Evolutionary conservation across 2,888 invertebrate species (phyloP).

Genomic region (Dicycla oo): DNA sequence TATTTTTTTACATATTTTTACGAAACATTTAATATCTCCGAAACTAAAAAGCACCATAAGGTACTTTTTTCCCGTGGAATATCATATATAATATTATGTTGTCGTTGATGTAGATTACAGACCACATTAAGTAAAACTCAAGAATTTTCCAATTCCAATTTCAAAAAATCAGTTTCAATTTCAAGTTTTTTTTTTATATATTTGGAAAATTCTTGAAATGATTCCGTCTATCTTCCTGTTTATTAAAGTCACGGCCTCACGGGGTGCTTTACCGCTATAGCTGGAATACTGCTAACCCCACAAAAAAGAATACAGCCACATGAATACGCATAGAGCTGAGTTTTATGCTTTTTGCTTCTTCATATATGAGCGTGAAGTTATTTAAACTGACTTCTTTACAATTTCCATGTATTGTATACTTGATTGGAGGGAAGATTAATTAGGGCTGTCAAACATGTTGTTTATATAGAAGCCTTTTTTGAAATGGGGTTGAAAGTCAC

Average conservation of each 20-base stretch:
- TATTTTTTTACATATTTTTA: too few relatives aligned
- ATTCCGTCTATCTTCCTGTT: background rate
- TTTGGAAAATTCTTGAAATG: background rate
- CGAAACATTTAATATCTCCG: too few relatives aligned
- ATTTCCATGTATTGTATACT: constrained; percentile 60
- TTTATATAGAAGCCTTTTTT: background rate
- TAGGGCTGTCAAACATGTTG: constrained; percentile 40
- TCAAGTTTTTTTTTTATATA: too few relatives aligned
- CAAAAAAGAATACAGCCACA: constrained; percentile 32
- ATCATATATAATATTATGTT: too few relatives aligned
- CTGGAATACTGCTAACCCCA: constrained; percentile 19
- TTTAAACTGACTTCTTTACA: constrained; percentile 46
- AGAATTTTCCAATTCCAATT: too few relatives aligned
- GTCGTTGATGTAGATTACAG: background rate
- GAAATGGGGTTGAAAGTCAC: background rate
- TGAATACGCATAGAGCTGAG: constrained; percentile 41
- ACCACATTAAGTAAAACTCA: background rate
- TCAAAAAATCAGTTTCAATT: too few relatives aligned
- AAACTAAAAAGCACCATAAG: too few relatives aligned
- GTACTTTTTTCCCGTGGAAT: too few relatives aligned
- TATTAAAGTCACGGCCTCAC: constrained; percentile 6
- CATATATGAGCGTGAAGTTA: constrained; percentile 49
- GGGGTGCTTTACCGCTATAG: constrained; percentile 27
- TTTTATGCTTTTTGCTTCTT: constrained; percentile 42
- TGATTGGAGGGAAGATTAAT: constrained; percentile 39